phyloP scores from a whole-genome alignment of 2,888 invertebrate genomes.

The Nomada ferruginata region DNA sequence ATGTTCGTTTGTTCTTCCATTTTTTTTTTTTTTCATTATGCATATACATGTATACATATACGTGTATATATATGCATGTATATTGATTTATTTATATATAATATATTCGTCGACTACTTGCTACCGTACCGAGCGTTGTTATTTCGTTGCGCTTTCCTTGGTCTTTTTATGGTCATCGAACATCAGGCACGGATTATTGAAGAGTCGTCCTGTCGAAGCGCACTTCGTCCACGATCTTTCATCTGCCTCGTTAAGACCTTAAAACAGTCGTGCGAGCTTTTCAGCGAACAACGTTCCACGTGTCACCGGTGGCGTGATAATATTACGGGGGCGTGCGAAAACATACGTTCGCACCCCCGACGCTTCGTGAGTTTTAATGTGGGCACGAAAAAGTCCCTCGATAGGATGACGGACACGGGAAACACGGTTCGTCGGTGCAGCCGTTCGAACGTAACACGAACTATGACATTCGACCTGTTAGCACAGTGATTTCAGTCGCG shows the following conservation, averaged over 20 bases:
- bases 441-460: too few relatives aligned
- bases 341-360: too few relatives aligned
- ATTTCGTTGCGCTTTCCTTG: constrained; percentile 57
- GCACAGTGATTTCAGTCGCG: too few relatives aligned
- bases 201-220: constrained; percentile 35
- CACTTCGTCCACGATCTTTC: constrained; percentile 11
- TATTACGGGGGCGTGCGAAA: too few relatives aligned
- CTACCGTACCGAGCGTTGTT: constrained; percentile 57
- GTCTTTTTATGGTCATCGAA: constrained; percentile 48
- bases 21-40: not conserved
- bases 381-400: too few relatives aligned
- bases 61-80: not conserved
- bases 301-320: too few relatives aligned
- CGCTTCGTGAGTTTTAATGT: too few relatives aligned
- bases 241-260: not conserved
- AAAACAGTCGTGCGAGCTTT: not conserved
- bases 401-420: too few relatives aligned
- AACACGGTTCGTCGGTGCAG: too few relatives aligned
- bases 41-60: not conserved
- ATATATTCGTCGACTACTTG: constrained; percentile 40
- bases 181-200: constrained; percentile 53
- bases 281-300: not conserved
- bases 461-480: too few relatives aligned
- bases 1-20: constrained; percentile 12
- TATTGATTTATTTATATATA: constrained; percentile 21